Percentiles rank a stretch among this genome's conserved stretches.
These are phyloP conservation scores for Thalassarche chlororhynchos DNA, from an alignment of 2,113 vertebrate species.

Conservation along the genomic window DNA sequence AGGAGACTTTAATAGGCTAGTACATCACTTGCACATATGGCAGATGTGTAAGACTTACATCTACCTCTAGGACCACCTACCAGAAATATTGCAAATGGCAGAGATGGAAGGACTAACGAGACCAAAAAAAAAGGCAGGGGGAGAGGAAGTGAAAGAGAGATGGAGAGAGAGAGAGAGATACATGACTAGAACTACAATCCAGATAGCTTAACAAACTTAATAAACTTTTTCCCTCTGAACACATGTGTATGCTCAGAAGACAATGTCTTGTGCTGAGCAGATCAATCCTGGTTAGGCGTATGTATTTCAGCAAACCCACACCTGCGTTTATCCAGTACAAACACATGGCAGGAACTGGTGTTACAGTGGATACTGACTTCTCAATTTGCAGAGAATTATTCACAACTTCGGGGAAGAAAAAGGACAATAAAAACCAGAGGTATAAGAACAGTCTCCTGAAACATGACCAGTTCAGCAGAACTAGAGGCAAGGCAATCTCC, in stretches of 20 bases:
- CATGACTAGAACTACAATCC: background rate
- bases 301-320: background rate
- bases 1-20: background rate
- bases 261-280: background rate
- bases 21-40: background rate
- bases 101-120: background rate
- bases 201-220: background rate
- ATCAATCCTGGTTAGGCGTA: background rate
- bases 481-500: background rate
- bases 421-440: background rate
- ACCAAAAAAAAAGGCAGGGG: accelerated
- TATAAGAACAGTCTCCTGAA: background rate
- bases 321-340: background rate
- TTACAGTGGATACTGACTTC: background rate
- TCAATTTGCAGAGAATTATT: background rate
- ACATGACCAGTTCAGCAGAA: background rate
- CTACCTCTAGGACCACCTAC: background rate
- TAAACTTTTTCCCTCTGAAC: background rate
- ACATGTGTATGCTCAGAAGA: background rate
- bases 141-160: background rate
- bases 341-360: background rate
- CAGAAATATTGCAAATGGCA: background rate
- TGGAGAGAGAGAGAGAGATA: background rate
- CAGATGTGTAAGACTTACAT: background rate
- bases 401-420: background rate